These are phyloP conservation scores for Linepithema humile DNA, from an alignment of 1,140 invertebrate genomes.

Conservation along the genomic window DNA sequence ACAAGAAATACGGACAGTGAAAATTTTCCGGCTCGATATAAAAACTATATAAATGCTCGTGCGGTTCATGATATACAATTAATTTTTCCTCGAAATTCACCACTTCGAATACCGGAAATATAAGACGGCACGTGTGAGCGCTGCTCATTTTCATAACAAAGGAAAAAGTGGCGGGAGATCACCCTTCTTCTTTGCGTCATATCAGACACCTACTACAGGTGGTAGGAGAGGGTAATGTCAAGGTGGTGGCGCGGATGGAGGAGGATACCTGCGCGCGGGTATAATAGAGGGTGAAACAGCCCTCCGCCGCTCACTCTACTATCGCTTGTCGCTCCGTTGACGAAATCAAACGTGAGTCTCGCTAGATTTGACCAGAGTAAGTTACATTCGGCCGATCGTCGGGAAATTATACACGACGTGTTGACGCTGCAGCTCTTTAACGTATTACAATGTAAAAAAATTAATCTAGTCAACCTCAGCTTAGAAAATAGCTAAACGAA, in stretches of 20 bases:
- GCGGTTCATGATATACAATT: no score
- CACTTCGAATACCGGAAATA: no score
- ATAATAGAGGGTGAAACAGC: conserved; percentile 81
- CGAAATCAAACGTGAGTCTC: conserved; percentile 29
- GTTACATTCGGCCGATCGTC: not conserved
- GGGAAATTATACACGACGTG: not conserved
- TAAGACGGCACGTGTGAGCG: no score
- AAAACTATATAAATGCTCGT: no score
- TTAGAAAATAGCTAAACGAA: no score
- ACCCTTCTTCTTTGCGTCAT: not conserved
- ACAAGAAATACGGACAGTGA: no score
- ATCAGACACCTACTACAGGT: conserved; percentile 73
- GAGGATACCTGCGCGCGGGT: conserved; percentile 70
- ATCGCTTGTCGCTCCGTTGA: conserved; percentile 64
- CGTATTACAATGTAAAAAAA: no score
- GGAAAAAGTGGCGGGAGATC: not conserved
- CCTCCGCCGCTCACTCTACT: conserved; percentile 76
- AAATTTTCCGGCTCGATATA: no score
- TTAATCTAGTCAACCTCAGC: no score
- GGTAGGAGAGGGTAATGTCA: conserved; percentile 63
- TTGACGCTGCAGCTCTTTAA: no score
- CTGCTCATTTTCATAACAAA: no score
- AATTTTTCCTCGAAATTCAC: no score
- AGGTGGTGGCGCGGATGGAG: conserved; percentile 62
- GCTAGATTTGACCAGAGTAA: conserved; percentile 3